Percentiles rank a stretch among this genome's conserved stretches.
Conservation (phyloP, 2,888 invertebrate species). For the Ischnura elegans region DNA sequence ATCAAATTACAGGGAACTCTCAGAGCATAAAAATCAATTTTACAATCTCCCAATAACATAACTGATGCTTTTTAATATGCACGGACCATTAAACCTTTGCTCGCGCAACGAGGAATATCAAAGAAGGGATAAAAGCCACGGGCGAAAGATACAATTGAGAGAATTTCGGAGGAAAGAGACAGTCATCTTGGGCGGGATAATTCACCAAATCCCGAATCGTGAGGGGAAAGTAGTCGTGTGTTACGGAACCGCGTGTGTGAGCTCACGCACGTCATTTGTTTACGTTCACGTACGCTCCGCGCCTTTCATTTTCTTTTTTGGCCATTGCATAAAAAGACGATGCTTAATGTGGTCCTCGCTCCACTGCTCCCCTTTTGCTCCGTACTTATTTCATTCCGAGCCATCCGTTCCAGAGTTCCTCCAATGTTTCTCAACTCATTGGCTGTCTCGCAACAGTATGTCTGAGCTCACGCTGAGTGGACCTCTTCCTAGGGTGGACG, state of each 20-base stretch:
- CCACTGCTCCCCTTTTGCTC: neutral
- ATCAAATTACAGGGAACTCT: neutral
- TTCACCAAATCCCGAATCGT: slow-evolving; percentile 4
- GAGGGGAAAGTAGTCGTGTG: neutral
- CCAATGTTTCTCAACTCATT: neutral
- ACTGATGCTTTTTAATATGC: neutral
- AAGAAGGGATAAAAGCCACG: neutral
- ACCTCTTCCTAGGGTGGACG: neutral
- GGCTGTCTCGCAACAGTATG: neutral
- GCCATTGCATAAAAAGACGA: slow-evolving; percentile 18
- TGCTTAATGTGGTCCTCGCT: neutral
- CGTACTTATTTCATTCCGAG: neutral
- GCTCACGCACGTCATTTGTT: neutral
- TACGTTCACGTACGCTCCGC: neutral
- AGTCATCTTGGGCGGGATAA: slow-evolving; percentile 6
- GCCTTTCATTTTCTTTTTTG: neutral
- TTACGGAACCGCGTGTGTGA: neutral
- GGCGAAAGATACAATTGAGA: neutral
- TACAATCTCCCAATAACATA: neutral
- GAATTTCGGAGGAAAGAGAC: neutral
- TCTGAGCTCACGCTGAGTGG: neutral
- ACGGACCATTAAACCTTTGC: neutral
- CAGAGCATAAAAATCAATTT: neutral
- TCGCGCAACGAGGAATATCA: neutral
- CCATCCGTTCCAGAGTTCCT: neutral